Evolutionary conservation across 2,113 vertebrate species (phyloP), one percentile per base, ranked within the genome.

Genomic region (Dendropsophus ebraccatus): DNA sequence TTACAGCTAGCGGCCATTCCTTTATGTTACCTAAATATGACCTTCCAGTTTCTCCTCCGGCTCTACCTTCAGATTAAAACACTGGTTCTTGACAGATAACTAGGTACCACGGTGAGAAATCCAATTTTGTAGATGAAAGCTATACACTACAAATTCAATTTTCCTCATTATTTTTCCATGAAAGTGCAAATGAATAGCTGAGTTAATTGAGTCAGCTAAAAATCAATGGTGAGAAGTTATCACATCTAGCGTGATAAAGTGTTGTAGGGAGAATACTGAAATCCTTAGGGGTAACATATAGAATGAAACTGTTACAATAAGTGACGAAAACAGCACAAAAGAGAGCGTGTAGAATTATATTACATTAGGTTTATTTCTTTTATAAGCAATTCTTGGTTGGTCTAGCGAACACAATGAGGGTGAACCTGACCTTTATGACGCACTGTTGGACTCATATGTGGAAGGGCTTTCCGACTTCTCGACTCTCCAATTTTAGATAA

Each of bases 181-280:
- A 41, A 70, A 70, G 67, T 70, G 19, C 10, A 70, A 70, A 70
- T 70, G 32, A 70, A 41, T 37, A 70, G 35, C 23, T 70, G 9
- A 76, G 73, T 49, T 50, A 76, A 76, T 50, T 76, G 23, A 25
- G 4, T 80, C 77, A 45, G 77, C 77, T 62, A 28, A 25, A 79
- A 80, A 60, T 80, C 21, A 80, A 76, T 76, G 28, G 73, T 76
- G 21, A 76, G 47, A 76, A 52, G 47, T 50, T 25, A 76, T 76
- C 47, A 50, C 73, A 76, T 50, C 47, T 76, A 30, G n/a, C 0
- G 25, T 75, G 73, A 50, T 49, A 50, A 50, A 49, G 45, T 75
- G 45, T 75, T 75, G 45, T 49, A 49, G 12, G 16, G 41, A 30
- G 73, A 52, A 30, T 52, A 52, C 73, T 25, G 25, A 49, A 52